Evolutionary conservation across 2,888 invertebrate genomes (phyloP).

Genomic region (Stictocephala bisonia): DNA sequence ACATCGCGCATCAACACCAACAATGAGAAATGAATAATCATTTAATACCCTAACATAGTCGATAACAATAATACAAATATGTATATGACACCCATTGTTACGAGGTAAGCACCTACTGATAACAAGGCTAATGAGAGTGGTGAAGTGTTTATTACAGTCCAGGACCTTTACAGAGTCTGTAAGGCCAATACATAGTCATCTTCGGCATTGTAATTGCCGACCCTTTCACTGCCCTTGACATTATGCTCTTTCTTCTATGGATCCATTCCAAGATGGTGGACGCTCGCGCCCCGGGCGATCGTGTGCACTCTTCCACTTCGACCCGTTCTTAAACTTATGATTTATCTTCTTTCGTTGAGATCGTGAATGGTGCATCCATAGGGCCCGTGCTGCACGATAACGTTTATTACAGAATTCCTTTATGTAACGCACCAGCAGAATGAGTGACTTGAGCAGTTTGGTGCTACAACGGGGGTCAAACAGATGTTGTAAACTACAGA

Average conservation of each 20-base stretch:
- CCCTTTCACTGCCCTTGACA: constrained; percentile 39
- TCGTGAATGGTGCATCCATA: constrained; percentile 33
- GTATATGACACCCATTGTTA: too few relatives aligned
- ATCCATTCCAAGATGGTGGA: background rate
- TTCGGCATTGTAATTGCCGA: constrained; percentile 15
- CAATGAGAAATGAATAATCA: too few relatives aligned
- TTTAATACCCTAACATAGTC: too few relatives aligned
- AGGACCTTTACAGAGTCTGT: too few relatives aligned
- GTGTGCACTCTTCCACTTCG: background rate
- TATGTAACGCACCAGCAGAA: constrained; percentile 30
- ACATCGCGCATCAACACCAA: too few relatives aligned
- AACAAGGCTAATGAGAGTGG: too few relatives aligned
- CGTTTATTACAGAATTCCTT: constrained; percentile 37
- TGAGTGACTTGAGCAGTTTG: constrained; percentile 12
- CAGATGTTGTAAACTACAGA: too few relatives aligned
- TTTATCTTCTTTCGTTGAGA: constrained; percentile 32
- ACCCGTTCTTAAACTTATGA: constrained; percentile 32
- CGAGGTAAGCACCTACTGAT: too few relatives aligned
- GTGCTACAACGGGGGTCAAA: too few relatives aligned
- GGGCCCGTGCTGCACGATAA: constrained; percentile 29
- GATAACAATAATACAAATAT: too few relatives aligned
- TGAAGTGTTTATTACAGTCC: too few relatives aligned
- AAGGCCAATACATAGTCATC: too few relatives aligned
- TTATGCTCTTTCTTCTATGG: constrained; percentile 18
- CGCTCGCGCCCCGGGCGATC: constrained; percentile 11